Percentiles rank a stretch among this genome's conserved stretches.
Conservation (phyloP, 2,888 invertebrate genomes). For the Ecdyonurus torrentis region DNA sequence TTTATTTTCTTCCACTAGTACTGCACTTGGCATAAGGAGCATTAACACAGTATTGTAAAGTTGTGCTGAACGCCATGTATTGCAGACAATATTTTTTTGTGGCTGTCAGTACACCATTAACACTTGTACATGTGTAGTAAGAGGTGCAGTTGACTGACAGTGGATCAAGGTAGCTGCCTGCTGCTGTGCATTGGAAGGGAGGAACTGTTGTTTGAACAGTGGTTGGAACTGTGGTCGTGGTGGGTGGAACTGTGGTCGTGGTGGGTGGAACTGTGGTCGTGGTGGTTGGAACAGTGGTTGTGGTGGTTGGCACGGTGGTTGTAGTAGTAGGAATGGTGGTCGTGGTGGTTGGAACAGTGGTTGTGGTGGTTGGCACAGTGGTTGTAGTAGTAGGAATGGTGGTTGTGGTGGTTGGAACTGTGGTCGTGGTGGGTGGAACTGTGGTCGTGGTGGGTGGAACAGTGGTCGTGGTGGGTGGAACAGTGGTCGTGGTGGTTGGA, state of each 20-base stretch:
- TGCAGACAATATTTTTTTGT: too few relatives aligned
- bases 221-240: neutral
- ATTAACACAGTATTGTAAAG: neutral
- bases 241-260: too few relatives aligned
- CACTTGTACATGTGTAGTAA: neutral
- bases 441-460: neutral
- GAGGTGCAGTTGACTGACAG: neutral
- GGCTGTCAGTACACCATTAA: neutral
- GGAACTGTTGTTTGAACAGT: neutral
- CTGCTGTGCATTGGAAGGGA: neutral
- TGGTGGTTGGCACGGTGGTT: neutral
- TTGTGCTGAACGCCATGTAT: too few relatives aligned
- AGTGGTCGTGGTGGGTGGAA: neutral
- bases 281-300: neutral
- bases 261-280: neutral
- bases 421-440: neutral
- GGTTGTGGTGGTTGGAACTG: neutral
- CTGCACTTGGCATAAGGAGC: neutral
- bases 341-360: too few relatives aligned
- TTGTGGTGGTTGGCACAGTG: neutral
- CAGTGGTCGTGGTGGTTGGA: neutral
- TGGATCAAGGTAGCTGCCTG: neutral
- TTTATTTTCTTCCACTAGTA: too few relatives aligned
- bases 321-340: neutral
- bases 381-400: neutral